phyloP scores from a whole-genome alignment of 2,113 vertebrate species.

The Melanerpes aurifrons region DNA sequence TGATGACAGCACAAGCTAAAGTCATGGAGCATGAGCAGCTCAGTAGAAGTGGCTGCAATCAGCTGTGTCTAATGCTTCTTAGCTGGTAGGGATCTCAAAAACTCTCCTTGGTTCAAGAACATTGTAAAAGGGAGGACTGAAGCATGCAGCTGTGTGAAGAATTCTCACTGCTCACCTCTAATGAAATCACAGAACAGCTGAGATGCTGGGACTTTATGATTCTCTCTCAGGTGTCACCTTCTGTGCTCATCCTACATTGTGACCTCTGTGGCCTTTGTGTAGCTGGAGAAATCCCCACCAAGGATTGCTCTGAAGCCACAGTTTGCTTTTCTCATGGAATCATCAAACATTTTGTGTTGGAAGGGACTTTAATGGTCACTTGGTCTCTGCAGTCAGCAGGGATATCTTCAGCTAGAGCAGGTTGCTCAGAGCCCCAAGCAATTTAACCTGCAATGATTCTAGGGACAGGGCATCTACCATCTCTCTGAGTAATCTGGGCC shows the following conservation, averaged over 20 bases:
- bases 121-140: neutral
- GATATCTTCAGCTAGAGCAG: neutral
- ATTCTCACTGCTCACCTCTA: rapidly evolving
- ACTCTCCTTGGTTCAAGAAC: neutral
- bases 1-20: rapidly evolving
- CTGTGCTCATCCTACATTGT: neutral
- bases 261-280: neutral
- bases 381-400: neutral
- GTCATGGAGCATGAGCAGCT: neutral
- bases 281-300: neutral
- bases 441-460: neutral
- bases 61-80: neutral
- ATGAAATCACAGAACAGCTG: rapidly evolving
- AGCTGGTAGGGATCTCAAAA: neutral
- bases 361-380: neutral
- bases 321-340: neutral
- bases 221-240: neutral
- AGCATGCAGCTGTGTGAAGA: neutral
- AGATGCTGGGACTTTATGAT: rapidly evolving
- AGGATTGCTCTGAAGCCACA: neutral
- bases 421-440: neutral
- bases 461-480: neutral
- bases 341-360: neutral
- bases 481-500: neutral
- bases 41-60: neutral